These are phyloP conservation scores for Gallinago nigripennis DNA, from an alignment of 2,797 vertebrate genomes.

Conservation along the genomic window DNA sequence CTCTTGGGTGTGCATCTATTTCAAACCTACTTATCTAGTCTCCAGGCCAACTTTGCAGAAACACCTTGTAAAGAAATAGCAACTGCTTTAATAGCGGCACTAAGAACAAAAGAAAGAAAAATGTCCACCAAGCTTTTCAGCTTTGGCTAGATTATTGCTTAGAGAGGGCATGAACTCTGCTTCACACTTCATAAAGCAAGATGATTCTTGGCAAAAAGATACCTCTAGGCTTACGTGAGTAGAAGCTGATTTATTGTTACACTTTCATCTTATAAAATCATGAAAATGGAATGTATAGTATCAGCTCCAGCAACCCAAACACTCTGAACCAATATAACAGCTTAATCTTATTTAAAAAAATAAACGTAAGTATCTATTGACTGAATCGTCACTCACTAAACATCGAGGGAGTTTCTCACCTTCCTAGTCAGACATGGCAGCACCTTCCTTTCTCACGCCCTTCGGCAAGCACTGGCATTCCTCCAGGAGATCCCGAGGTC, in stretches of 20 bases:
- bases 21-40: neutral
- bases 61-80: neutral
- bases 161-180: neutral
- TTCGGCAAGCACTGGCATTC: neutral
- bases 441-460: neutral
- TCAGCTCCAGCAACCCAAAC: neutral
- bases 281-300: neutral
- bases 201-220: neutral
- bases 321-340: neutral
- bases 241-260: neutral
- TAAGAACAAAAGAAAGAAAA: neutral
- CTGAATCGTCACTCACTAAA: neutral
- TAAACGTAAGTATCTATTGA: neutral
- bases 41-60: neutral
- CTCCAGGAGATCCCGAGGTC: fast-evolving
- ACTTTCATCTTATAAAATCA: neutral
- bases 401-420: neutral
- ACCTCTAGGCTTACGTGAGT: fast-evolving
- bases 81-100: neutral
- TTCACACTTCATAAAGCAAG: neutral
- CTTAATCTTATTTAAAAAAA: neutral
- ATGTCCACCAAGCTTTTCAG: neutral
- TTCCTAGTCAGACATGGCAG: neutral
- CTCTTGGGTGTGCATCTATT: neutral
- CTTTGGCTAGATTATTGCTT: neutral